Evolutionary conservation across 2,797 vertebrate genomes (phyloP), one percentile per base, ranked within the genome.

Genomic region (Characodon lateralis): DNA sequence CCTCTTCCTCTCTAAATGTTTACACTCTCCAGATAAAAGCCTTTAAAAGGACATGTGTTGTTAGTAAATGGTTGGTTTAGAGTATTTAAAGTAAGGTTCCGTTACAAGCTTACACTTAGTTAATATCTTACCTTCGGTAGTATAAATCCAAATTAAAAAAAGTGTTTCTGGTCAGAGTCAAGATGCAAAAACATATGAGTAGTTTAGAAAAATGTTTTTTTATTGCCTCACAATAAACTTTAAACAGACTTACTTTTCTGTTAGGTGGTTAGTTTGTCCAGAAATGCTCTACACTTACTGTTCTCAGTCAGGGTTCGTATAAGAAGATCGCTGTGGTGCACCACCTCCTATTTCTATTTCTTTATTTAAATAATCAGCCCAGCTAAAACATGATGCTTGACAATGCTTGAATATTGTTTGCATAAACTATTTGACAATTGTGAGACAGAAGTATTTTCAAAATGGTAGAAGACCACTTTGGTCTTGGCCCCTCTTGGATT

Each of bases 11-110:
- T 53, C 63, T 73, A 28, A 74, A 46, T 75, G n/a, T 79, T 79
- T 76, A 79, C 58, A 39, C 51, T 73, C 24, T 89, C 74, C 72
- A 77, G 46, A 66, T 83, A 85, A 91, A 92, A 87, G 88, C 90
- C 89, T 93, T 86, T 78, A 71, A 75, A 82, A 79, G 59, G 41
- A 82, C 53, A 22, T 69, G 69, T 46, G 55, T 69, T 69, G 6
- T 46, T 69, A 26, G 6, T 48, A 26, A n/a, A 69, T 46, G 22
- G 41, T 26, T 48, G n/a, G 41, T 69, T 69, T 43, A 48, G 41
- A 46, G 6, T 46, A 48, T 69, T 46, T 69, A n/a, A 69, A 48
- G 41, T 69, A 0, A 69, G 24, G 41, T 48, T 69, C 12, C 16
- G 24, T 7, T 58, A 12, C 56, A 26, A 26, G n/a, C 10, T 58